Conservation (phyloP, 2,113 vertebrate genomes). For the Phoenicopterus ruber region DNA sequence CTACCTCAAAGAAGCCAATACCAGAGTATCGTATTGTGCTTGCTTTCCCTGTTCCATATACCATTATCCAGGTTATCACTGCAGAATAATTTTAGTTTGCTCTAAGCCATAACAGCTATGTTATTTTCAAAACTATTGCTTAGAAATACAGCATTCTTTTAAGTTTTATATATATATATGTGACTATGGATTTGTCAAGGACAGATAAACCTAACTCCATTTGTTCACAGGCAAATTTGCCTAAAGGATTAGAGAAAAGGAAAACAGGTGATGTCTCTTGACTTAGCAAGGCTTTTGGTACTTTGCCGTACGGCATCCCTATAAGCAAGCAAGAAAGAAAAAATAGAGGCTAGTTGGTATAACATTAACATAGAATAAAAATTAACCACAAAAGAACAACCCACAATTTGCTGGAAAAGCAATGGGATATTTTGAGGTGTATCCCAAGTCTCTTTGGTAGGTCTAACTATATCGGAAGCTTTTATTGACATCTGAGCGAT, state of each 20-base stretch:
- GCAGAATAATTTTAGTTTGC: neutral
- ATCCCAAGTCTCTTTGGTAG: neutral
- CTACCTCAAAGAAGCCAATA: neutral
- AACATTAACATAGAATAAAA: neutral
- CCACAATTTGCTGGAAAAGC: neutral
- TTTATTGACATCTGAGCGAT: neutral
- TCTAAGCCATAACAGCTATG: neutral
- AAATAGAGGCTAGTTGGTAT: neutral
- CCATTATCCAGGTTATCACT: neutral
- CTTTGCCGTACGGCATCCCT: neutral
- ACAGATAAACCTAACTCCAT: neutral
- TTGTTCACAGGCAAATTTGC: neutral
- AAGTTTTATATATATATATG: neutral
- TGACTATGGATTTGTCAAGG: neutral
- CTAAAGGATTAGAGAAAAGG: neutral
- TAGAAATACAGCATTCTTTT: neutral
- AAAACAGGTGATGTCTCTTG: neutral
- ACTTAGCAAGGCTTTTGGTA: neutral
- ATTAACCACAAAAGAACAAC: neutral
- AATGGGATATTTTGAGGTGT: neutral
- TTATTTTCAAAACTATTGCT: neutral
- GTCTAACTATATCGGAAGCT: neutral
- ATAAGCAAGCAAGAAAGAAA: neutral
- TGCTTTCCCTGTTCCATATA: neutral
- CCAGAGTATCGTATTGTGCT: neutral